Conservation (phyloP, 1,140 invertebrate species). For the Planococcus citri region DNA sequence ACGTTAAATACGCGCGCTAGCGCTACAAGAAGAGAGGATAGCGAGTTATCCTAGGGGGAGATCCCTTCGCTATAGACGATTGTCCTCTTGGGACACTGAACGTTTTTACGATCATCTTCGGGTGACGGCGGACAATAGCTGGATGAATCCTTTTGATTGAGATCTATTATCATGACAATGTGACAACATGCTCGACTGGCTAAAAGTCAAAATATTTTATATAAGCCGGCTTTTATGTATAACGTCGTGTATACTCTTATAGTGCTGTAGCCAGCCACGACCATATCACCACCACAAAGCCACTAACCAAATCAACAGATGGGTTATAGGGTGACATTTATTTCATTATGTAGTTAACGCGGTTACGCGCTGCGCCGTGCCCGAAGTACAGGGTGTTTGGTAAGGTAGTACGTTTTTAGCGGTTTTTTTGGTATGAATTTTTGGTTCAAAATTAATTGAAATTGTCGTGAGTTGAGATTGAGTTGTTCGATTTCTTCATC, state of each 20-base stretch:
- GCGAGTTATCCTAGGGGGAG: too few species aligned
- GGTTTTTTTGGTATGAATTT: too few species aligned
- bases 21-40: too few species aligned
- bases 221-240: too few species aligned
- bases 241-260: too few species aligned
- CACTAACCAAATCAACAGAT: background rate
- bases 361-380: background rate
- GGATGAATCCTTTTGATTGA: background rate
- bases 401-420: background rate
- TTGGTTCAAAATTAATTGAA: too few species aligned
- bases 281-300: background rate
- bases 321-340: background rate
- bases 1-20: background rate
- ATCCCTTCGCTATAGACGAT: background rate
- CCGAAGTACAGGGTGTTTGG: background rate
- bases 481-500: too few species aligned
- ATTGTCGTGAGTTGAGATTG: too few species aligned
- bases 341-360: background rate
- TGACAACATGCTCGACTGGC: background rate
- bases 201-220: conserved; percentile 3
- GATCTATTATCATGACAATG: conserved; percentile 3
- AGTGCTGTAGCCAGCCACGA: background rate
- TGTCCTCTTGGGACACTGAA: background rate
- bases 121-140: background rate
- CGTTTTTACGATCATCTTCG: background rate